These are phyloP conservation scores for Dryobotodes eremita DNA, from an alignment of 2,888 invertebrate genomes.

Conservation along the genomic window DNA sequence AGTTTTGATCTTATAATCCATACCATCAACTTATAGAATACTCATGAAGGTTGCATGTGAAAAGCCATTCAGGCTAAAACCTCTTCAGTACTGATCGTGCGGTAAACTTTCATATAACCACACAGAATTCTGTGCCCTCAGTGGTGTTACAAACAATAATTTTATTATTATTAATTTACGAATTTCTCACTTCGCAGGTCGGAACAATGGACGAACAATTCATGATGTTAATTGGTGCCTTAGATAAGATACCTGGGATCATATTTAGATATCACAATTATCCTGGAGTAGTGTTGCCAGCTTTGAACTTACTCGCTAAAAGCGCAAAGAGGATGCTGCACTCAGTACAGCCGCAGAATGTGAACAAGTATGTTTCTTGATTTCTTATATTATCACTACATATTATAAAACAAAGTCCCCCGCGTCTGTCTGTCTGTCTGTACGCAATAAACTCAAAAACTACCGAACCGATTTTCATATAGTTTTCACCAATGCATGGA, in stretches of 20 bases:
- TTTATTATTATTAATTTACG: not conserved
- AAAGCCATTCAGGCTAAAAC: not conserved
- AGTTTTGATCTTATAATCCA: not conserved
- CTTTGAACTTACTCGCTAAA: conserved; percentile 92
- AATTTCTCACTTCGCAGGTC: conserved; percentile 79
- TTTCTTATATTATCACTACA: too few species aligned
- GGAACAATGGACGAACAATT: conserved; percentile 85
- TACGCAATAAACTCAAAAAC: too few species aligned
- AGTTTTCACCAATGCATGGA: too few species aligned
- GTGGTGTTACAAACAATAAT: not conserved
- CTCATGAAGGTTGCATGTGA: not conserved
- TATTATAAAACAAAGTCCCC: too few species aligned
- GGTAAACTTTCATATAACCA: not conserved
- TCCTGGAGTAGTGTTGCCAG: conserved; percentile 94
- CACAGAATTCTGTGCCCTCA: not conserved
- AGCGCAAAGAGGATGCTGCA: conserved; percentile 93
- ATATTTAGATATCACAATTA: conserved; percentile 95
- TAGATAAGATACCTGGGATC: conserved; percentile 93
- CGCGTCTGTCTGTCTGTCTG: too few species aligned
- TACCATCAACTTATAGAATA: not conserved
- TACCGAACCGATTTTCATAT: too few species aligned
- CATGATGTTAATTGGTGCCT: conserved; percentile 91
- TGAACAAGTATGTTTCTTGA: conserved; percentile 83
- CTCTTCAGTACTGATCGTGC: not conserved
- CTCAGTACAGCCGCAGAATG: conserved; percentile 91